These are phyloP conservation scores for Strongylocentrotus purpuratus DNA, from an alignment of 35 echinoderm and acorn worm genomes.

Conservation along the genomic window DNA sequence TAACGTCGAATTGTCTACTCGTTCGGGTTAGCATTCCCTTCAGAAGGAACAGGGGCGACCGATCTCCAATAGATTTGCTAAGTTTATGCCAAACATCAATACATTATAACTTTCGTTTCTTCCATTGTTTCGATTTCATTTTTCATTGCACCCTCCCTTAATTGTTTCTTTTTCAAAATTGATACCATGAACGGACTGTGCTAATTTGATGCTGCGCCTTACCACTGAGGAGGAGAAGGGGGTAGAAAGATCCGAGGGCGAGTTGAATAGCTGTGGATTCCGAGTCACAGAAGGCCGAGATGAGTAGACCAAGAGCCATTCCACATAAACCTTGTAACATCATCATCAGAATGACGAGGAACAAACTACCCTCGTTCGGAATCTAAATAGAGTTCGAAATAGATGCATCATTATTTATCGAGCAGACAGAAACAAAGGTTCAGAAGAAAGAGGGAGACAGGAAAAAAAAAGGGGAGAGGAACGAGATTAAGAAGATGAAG, in stretches of 20 bases:
- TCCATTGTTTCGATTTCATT: too few relatives aligned
- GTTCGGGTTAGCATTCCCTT: too few relatives aligned
- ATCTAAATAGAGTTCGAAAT: conserved; percentile 47
- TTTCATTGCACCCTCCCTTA: not conserved
- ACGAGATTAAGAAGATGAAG: not conserved
- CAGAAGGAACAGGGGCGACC: too few relatives aligned
- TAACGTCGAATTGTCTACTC: too few relatives aligned
- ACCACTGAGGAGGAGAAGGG: conserved; percentile 91
- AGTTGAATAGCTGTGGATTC: conserved; percentile 87
- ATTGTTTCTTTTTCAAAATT: not conserved
- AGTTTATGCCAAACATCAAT: too few relatives aligned
- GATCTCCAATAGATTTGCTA: too few relatives aligned
- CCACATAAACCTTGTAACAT: conserved; percentile 89
- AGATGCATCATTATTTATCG: not conserved
- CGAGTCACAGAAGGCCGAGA: conserved; percentile 83
- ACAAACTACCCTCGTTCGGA: conserved; percentile 66
- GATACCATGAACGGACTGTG: not conserved
- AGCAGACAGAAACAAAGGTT: not conserved
- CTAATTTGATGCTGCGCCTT: conserved; percentile 15
- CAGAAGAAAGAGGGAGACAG: not conserved
- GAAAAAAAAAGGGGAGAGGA: not conserved
- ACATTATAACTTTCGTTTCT: too few relatives aligned
- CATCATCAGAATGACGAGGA: conserved; percentile 65
- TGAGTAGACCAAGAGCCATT: conserved; percentile 86
- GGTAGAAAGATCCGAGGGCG: conserved; percentile 94